A percentile compares a stretch with the other conserved stretches of the same genome.
phyloP scores from a whole-genome alignment of 2,888 invertebrate genomes.

The Philopedon plagiatum region DNA sequence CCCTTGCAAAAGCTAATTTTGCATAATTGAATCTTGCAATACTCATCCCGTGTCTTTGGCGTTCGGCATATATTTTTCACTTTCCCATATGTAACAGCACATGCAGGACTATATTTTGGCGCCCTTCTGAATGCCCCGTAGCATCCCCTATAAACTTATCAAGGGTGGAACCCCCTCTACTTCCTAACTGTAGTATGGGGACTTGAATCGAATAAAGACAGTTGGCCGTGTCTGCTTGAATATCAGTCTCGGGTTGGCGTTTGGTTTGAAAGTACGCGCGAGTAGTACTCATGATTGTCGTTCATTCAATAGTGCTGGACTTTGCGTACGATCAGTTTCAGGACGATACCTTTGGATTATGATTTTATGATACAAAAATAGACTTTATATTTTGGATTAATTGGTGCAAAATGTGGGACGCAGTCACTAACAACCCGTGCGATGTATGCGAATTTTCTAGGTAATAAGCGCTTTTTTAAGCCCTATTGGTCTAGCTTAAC shows the following conservation, averaged over 20 bases:
- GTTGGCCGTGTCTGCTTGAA: slow-evolving; percentile 35
- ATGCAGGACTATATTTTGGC: slow-evolving; percentile 36
- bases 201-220: slow-evolving; percentile 46
- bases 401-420: slow-evolving; percentile 63
- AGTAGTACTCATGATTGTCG: slow-evolving; percentile 28
- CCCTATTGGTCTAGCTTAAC: not conserved
- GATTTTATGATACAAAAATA: slow-evolving; percentile 29
- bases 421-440: slow-evolving; percentile 63
- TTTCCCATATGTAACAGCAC: slow-evolving; percentile 44
- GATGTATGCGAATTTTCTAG: slow-evolving; percentile 69
- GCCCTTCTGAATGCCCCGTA: slow-evolving; percentile 41
- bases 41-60: not conserved
- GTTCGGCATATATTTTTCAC: slow-evolving; percentile 21
- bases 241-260: slow-evolving; percentile 30
- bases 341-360: slow-evolving; percentile 31
- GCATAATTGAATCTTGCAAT: not conserved
- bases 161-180: slow-evolving; percentile 55
- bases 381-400: slow-evolving; percentile 44
- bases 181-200: slow-evolving; percentile 50
- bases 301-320: slow-evolving; percentile 26
- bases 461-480: slow-evolving; percentile 56
- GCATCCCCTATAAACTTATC: slow-evolving; percentile 51
- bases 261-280: slow-evolving; percentile 16
- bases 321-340: slow-evolving; percentile 10
- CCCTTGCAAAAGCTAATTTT: not conserved